Evolutionary conservation across 2,113 vertebrate genomes (phyloP).

Genomic region (Cyanistes caeruleus): DNA sequence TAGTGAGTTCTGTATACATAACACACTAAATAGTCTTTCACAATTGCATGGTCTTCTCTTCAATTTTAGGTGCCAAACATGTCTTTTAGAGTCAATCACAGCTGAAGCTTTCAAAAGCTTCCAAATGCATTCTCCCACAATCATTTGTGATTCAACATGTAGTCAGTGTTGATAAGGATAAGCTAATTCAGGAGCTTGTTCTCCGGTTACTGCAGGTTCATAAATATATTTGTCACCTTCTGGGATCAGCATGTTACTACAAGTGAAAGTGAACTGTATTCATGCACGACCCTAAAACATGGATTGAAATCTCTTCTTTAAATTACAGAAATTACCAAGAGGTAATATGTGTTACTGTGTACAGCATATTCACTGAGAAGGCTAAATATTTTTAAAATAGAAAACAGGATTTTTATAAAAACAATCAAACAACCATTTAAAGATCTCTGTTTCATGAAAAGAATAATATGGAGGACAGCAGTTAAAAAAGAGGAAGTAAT

Average conservation of each 20-base stretch:
- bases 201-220: not conserved
- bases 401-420: not conserved
- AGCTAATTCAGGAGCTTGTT: slow-evolving; percentile 6
- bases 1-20: not conserved
- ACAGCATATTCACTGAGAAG: not conserved
- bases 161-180: not conserved
- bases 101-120: not conserved
- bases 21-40: not conserved
- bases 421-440: not conserved
- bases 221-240: not conserved
- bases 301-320: not conserved
- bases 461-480: not conserved
- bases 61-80: not conserved
- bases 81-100: not conserved
- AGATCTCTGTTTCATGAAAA: not conserved
- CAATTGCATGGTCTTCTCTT: not conserved
- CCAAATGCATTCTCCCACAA: not conserved
- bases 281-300: not conserved
- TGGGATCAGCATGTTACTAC: not conserved
- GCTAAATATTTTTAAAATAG: not conserved
- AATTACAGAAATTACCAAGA: slow-evolving; percentile 10
- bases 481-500: not conserved
- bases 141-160: not conserved
- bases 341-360: not conserved
- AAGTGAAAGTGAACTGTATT: slow-evolving; percentile 10